phyloP scores from a whole-genome alignment of 2,888 invertebrate genomes.

The Acanthoscelides obtectus region DNA sequence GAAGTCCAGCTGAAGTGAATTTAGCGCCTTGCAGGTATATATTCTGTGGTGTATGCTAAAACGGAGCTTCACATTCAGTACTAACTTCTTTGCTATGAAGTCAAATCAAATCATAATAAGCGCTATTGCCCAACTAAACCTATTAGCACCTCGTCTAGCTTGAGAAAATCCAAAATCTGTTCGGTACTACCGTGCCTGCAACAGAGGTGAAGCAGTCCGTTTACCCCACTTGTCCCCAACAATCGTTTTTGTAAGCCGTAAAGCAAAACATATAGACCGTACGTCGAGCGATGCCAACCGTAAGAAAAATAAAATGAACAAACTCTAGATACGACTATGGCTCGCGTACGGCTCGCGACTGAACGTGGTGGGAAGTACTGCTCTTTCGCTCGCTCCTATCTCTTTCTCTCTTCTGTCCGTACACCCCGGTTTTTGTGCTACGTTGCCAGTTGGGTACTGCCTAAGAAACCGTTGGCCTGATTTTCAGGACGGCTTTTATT shows the following conservation, averaged over 20 bases:
- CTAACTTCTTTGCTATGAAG: too few relatives aligned
- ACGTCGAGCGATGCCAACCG: background rate
- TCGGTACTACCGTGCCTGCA: background rate
- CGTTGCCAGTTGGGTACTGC: constrained; percentile 2
- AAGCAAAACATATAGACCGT: background rate
- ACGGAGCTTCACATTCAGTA: too few relatives aligned
- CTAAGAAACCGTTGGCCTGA: background rate
- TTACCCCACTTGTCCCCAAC: background rate
- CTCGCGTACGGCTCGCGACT: constrained; percentile 44
- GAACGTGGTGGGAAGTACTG: constrained; percentile 28
- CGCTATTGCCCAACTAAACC: too few relatives aligned
- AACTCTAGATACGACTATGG: constrained; percentile 37
- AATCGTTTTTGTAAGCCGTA: background rate
- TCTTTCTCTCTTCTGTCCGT: constrained; percentile 22
- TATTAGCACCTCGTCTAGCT: too few relatives aligned
- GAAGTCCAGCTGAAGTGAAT: too few relatives aligned
- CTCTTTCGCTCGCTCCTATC: constrained; percentile 28
- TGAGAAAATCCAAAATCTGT: background rate
- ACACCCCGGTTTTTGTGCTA: constrained; percentile 17
- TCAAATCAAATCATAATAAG: too few relatives aligned
- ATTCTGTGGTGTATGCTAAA: too few relatives aligned
- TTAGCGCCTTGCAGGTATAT: too few relatives aligned
- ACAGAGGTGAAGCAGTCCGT: background rate
- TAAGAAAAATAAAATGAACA: constrained; percentile 5
- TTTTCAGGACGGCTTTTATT: background rate